Evolutionary conservation across 1,140 invertebrate species (phyloP).

Genomic region (Augochlora pura): DNA sequence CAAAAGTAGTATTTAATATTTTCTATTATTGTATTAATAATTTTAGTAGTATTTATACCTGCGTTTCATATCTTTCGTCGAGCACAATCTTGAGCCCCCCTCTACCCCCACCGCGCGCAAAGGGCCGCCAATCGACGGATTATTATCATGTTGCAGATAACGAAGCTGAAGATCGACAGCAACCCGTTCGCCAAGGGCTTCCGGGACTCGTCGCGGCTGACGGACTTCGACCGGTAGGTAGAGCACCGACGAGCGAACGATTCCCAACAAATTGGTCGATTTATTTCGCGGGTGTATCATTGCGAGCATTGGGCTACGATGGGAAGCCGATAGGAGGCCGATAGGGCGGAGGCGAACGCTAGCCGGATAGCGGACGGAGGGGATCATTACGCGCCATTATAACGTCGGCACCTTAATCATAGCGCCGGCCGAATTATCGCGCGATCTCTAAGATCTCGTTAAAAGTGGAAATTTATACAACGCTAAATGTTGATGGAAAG

Average conservation of each 20-base stretch:
- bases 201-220: slow-evolving; percentile 90
- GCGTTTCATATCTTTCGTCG: no score
- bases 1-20: no score
- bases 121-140: no score
- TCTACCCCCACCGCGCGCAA: no score
- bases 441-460: slow-evolving; percentile 54
- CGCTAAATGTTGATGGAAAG: slow-evolving; percentile 56
- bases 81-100: no score
- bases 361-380: background rate
- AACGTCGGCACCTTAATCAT: slow-evolving; percentile 63
- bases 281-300: no score
- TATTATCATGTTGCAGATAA: slow-evolving; percentile 78
- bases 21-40: no score
- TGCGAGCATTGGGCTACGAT: no score
- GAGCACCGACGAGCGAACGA: slow-evolving; percentile 2
- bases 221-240: slow-evolving; percentile 81
- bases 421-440: slow-evolving; percentile 55
- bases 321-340: no score
- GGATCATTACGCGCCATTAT: slow-evolving; percentile 61
- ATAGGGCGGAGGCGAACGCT: background rate
- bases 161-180: slow-evolving; percentile 93
- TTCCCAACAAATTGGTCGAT: no score
- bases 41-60: no score
- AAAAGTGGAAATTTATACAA: slow-evolving; percentile 61
- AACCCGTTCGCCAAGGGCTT: slow-evolving; percentile 94